Conservation (phyloP, 2,797 vertebrate genomes). For the Myotis findleyi region DNA sequence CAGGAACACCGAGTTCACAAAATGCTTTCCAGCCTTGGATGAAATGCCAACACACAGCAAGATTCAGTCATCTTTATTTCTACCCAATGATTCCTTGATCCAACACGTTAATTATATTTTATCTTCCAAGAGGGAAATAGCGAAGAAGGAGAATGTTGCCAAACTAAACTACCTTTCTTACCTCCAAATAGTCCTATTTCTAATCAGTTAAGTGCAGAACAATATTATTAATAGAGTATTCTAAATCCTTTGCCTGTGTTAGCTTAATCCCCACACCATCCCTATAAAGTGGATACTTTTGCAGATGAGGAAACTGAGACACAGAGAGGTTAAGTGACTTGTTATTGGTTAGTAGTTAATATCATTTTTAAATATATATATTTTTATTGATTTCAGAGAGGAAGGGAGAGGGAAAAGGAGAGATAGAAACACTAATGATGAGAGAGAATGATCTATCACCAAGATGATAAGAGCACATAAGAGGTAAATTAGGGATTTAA, state of each 20-base stretch:
- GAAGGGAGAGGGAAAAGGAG: too few species aligned
- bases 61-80: constrained; percentile 73
- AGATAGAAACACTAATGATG: too few species aligned
- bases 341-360: too few species aligned
- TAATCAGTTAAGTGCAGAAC: background rate
- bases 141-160: background rate
- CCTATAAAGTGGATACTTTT: background rate
- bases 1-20: constrained; percentile 55
- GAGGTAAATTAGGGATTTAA: background rate
- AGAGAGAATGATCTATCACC: background rate
- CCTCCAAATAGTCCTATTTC: constrained; percentile 7
- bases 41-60: constrained; percentile 56
- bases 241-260: background rate
- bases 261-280: background rate
- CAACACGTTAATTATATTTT: background rate
- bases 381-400: too few species aligned
- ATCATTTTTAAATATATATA: too few species aligned
- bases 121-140: constrained; percentile 28
- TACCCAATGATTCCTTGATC: constrained; percentile 10
- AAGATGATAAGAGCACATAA: background rate
- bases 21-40: constrained; percentile 58
- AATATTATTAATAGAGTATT: background rate
- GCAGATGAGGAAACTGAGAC: background rate
- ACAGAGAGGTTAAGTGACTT: background rate
- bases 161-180: background rate